phyloP scores from a whole-genome alignment of 1,140 invertebrate species.

The Leptinotarsa undecemlineata region DNA sequence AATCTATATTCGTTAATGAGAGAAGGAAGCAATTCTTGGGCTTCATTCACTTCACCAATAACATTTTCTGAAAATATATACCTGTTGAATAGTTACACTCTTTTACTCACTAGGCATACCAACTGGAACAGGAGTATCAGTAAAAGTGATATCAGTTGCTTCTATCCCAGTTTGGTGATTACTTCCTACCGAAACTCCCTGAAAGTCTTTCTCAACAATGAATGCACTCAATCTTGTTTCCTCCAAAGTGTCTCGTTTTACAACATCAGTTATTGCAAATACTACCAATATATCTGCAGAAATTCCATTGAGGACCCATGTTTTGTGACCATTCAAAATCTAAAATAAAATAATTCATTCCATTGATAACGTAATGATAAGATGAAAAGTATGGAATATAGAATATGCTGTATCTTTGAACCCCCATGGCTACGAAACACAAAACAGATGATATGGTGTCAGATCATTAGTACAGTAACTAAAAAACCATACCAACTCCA shows the following conservation, averaged over 20 bases:
- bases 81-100: slow-evolving; percentile 2
- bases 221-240: slow-evolving; percentile 60
- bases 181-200: slow-evolving; percentile 68
- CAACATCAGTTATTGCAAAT: slow-evolving; percentile 52
- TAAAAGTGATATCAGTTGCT: slow-evolving; percentile 55
- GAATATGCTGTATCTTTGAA: too few relatives aligned
- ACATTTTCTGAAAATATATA: slow-evolving; percentile 50
- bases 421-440: too few relatives aligned
- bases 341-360: slow-evolving; percentile 24
- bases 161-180: slow-evolving; percentile 27
- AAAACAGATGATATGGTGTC: too few relatives aligned
- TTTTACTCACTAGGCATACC: slow-evolving; percentile 32
- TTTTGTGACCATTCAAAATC: slow-evolving; percentile 59
- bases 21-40: slow-evolving; percentile 42
- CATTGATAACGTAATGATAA: background rate
- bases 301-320: slow-evolving; percentile 57
- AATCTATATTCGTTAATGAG: slow-evolving; percentile 51
- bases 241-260: slow-evolving; percentile 57
- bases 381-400: background rate
- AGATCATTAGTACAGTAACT: too few relatives aligned
- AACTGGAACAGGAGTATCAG: slow-evolving; percentile 56
- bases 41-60: slow-evolving; percentile 50
- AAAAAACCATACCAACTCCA: too few relatives aligned
- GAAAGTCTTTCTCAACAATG: slow-evolving; percentile 72
- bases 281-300: slow-evolving; percentile 60